A percentile compares a stretch with the other conserved stretches of the same genome.
Conservation (phyloP, 2,888 invertebrate species). For the Lacanobia wlatinum region DNA sequence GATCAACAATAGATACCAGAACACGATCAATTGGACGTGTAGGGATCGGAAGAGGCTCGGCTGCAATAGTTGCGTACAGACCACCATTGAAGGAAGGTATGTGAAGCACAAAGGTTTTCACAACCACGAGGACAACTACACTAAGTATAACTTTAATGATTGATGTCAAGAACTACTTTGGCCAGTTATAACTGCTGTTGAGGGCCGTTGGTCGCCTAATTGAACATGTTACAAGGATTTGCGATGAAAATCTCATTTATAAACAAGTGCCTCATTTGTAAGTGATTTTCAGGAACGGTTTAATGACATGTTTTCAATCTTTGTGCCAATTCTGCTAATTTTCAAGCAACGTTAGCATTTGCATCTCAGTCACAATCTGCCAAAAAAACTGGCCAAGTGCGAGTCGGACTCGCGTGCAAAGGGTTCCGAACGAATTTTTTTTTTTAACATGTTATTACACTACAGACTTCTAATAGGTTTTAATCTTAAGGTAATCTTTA, state of each 20-base stretch:
- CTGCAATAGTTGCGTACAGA: conserved; percentile 87
- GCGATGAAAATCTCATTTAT: conserved; percentile 33
- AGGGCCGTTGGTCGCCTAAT: conserved; percentile 58
- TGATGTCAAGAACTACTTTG: conserved; percentile 75
- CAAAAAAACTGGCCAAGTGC: no score
- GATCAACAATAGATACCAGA: conserved; percentile 89
- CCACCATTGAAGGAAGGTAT: conserved; percentile 85
- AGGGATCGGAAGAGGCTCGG: conserved; percentile 85
- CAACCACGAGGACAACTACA: conserved; percentile 87
- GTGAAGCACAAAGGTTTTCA: conserved; percentile 87
- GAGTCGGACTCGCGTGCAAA: no score
- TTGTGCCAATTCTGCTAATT: neutral
- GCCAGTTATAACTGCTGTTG: conserved; percentile 72
- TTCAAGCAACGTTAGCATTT: no score
- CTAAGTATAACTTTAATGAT: conserved; percentile 88
- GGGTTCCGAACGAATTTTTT: no score
- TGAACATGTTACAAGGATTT: conserved; percentile 17
- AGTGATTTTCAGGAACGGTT: neutral
- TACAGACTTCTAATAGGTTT: no score
- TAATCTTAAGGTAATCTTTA: no score
- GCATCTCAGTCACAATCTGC: no score
- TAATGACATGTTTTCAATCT: neutral
- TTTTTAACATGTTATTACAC: no score
- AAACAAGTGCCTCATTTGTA: conserved; percentile 40
- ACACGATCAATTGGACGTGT: conserved; percentile 89